phyloP scores from a whole-genome alignment of 2,888 invertebrate species.

The Chesias legatella region DNA sequence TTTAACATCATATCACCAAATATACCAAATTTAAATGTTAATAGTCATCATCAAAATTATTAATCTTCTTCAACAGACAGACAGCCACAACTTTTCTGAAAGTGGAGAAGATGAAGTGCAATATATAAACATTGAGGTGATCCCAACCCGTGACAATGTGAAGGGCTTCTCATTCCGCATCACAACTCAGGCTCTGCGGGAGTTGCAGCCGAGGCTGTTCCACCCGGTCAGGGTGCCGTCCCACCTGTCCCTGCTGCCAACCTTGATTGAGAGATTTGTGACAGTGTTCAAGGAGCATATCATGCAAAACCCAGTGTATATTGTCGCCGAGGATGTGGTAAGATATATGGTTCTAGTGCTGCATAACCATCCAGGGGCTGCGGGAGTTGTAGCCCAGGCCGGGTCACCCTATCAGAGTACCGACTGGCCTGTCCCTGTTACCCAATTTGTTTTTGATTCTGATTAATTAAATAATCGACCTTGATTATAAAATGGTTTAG shows the following conservation, averaged over 20 bases:
- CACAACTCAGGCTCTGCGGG: conserved; percentile 88
- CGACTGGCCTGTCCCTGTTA: too few species aligned
- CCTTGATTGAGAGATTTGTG: conserved; percentile 90
- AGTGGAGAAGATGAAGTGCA: conserved; percentile 86
- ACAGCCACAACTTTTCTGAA: conserved; percentile 85
- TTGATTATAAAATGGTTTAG: too few species aligned
- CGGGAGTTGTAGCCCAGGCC: too few species aligned
- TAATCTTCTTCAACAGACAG: conserved; percentile 69
- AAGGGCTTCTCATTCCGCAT: conserved; percentile 85
- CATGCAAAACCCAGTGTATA: conserved; percentile 83
- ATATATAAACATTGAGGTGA: conserved; percentile 90
- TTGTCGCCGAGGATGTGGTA: conserved; percentile 71
- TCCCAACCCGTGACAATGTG: conserved; percentile 81
- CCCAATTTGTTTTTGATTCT: too few species aligned
- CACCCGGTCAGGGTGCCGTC: conserved; percentile 57
- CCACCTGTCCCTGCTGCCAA: conserved; percentile 80
- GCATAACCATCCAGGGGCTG: too few species aligned
- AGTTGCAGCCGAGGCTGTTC: conserved; percentile 76
- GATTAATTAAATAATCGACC: too few species aligned
- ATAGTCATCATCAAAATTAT: neutral
- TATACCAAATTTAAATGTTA: too few species aligned
- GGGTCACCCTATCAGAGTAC: too few species aligned
- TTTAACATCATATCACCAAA: too few species aligned
- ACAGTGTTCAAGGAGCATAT: conserved; percentile 90
- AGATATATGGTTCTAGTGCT: conserved; percentile 8